These are phyloP conservation scores for Tetranychus truncatus DNA, from an alignment of 2,888 invertebrate genomes.

Conservation along the genomic window DNA sequence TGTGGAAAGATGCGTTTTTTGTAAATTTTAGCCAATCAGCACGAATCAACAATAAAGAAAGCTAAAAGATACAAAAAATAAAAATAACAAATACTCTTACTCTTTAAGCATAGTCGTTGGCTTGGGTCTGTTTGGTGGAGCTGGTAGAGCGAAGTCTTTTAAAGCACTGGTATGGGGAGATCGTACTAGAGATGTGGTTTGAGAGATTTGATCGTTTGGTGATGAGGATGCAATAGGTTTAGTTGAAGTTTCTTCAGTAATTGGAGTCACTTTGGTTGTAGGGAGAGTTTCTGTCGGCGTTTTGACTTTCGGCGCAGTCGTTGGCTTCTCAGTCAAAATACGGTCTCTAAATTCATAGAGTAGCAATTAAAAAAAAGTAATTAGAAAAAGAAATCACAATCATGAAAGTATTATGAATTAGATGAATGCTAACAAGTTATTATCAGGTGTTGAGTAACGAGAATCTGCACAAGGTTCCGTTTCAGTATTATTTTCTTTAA, in stretches of 20 bases:
- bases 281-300: neutral
- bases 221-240: neutral
- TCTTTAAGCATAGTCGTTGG: neutral
- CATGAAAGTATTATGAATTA: too few relatives aligned
- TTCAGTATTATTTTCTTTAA: neutral
- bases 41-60: neutral
- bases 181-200: neutral
- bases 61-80: neutral
- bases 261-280: neutral
- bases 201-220: neutral
- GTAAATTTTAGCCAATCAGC: neutral
- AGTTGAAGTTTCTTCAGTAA: neutral
- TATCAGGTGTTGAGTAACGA: too few relatives aligned
- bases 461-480: neutral
- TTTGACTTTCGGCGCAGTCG: neutral
- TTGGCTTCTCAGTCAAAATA: neutral
- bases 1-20: neutral
- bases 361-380: neutral
- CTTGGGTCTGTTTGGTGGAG: neutral
- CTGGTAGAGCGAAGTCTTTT: slow-evolving; percentile 2
- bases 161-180: neutral
- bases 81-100: neutral
- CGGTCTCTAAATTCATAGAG: neutral
- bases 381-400: neutral
- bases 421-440: too few relatives aligned